These are phyloP conservation scores for Eupithecia tripunctaria DNA, from an alignment of 2,888 invertebrate species.

Conservation along the genomic window DNA sequence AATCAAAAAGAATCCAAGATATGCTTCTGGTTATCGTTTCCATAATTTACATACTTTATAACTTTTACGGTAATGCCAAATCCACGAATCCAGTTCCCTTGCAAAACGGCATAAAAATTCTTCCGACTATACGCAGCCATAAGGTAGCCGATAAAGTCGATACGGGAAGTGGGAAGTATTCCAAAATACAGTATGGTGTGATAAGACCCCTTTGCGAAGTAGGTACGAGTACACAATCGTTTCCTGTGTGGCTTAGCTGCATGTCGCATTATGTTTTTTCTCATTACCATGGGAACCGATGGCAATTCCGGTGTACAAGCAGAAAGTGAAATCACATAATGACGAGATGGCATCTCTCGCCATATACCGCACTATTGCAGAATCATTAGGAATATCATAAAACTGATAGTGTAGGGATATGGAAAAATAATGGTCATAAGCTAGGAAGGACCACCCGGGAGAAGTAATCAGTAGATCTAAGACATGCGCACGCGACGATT, in stretches of 20 bases:
- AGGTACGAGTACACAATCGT: conserved; percentile 21
- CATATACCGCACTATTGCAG: conserved; percentile 41
- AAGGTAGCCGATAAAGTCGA: conserved; percentile 27
- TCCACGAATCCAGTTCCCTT: conserved; percentile 14
- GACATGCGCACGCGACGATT: conserved; percentile 11
- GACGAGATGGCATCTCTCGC: conserved; percentile 46
- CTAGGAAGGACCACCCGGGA: conserved; percentile 28
- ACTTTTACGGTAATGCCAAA: conserved; percentile 7
- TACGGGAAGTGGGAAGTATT: conserved; percentile 23
- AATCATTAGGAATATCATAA: conserved; percentile 34
- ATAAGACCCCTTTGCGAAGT: conserved; percentile 22
- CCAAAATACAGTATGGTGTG: conserved; percentile 19
- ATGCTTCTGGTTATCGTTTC: background rate
- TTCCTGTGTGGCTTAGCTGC: conserved; percentile 32
- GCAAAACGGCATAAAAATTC: conserved; percentile 6
- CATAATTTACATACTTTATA: background rate
- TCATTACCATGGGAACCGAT: conserved; percentile 57
- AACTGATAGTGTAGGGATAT: background rate
- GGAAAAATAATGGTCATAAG: conserved; percentile 14
- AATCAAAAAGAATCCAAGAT: background rate
- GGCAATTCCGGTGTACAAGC: conserved; percentile 50
- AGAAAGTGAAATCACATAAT: conserved; percentile 63
- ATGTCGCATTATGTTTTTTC: conserved; percentile 41
- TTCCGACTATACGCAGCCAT: conserved; percentile 13
- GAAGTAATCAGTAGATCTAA: conserved; percentile 3